These are phyloP conservation scores for Neosilurus hyrtlii DNA, from an alignment of 2,797 vertebrate species.

Conservation along the genomic window DNA sequence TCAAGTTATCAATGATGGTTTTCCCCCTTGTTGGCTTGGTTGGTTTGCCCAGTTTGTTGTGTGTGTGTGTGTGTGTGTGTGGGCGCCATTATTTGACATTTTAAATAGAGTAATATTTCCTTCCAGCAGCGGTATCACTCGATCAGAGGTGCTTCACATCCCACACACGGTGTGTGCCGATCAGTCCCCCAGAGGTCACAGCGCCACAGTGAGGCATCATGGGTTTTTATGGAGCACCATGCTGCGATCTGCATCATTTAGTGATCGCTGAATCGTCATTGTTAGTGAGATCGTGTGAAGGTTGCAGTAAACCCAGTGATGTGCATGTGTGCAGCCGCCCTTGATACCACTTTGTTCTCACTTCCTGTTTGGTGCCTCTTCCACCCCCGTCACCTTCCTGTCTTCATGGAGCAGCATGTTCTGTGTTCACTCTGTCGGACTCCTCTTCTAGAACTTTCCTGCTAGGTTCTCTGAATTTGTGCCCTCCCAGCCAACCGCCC, in stretches of 20 bases:
- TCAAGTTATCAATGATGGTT: neutral
- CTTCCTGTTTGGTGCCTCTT: conserved; percentile 72
- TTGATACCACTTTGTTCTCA: conserved; percentile 62
- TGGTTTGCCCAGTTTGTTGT: neutral
- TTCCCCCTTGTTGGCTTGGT: neutral
- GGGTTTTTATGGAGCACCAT: neutral
- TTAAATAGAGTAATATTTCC: neutral
- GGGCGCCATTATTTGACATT: neutral
- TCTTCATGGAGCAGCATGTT: conserved; percentile 57
- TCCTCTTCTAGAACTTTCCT: conserved; percentile 4
- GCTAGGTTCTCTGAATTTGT: neutral
- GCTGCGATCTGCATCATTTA: neutral
- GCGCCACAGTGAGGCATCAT: neutral
- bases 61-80: neutral
- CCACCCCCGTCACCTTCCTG: conserved; percentile 74
- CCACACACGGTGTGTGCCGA: no score
- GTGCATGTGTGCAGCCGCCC: conserved; percentile 38
- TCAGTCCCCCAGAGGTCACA: neutral
- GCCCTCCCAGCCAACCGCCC: neutral
- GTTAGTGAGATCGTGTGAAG: neutral
- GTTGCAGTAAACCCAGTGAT: conserved; percentile 4
- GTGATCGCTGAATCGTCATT: neutral
- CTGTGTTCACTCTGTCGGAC: neutral
- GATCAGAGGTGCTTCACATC: neutral
- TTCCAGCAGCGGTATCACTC: neutral